phyloP scores from a whole-genome alignment of 2,888 invertebrate genomes.

The Acrobasis consociella region DNA sequence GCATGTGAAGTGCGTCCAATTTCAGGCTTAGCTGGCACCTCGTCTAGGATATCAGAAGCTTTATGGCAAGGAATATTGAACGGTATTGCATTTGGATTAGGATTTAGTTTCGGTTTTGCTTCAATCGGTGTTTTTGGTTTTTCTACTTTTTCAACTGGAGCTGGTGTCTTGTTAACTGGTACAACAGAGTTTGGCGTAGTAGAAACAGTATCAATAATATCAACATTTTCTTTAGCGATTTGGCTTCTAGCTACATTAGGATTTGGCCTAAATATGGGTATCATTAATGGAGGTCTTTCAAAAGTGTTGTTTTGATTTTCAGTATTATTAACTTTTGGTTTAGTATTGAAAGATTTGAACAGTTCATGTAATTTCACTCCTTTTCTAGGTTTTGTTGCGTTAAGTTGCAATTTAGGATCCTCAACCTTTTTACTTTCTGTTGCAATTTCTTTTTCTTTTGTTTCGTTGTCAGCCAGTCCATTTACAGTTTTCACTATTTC shows the following conservation, averaged over 20 bases:
- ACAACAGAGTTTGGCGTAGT: background rate
- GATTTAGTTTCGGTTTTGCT: conserved; percentile 29
- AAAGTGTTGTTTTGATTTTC: conserved; percentile 15
- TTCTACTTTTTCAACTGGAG: background rate
- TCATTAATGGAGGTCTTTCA: conserved; percentile 31
- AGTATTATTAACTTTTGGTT: conserved; percentile 18
- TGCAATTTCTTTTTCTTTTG: background rate
- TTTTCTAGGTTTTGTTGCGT: conserved; percentile 3
- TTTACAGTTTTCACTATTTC: background rate
- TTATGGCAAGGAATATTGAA: conserved; percentile 52
- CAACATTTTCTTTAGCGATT: conserved; percentile 17
- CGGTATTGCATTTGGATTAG: conserved; percentile 27
- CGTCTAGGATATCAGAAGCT: conserved; percentile 51
- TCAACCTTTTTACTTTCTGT: background rate
- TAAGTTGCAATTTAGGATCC: conserved; percentile 4
- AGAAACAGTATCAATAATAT: background rate
- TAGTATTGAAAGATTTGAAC: conserved; percentile 2
- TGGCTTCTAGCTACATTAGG: conserved; percentile 19
- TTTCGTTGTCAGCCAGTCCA: background rate
- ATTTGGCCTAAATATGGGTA: conserved; percentile 36
- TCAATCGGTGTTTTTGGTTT: conserved; percentile 22
- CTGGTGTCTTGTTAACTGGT: conserved; percentile 4
- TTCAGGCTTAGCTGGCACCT: conserved; percentile 29
- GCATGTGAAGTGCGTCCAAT: conserved; percentile 16
- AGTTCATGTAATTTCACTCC: conserved; percentile 14